A percentile compares a stretch with the other conserved stretches of the same genome.
These are phyloP conservation scores for Trachymyrmex septentrionalis DNA, from an alignment of 1,140 invertebrate species.

Conservation along the genomic window DNA sequence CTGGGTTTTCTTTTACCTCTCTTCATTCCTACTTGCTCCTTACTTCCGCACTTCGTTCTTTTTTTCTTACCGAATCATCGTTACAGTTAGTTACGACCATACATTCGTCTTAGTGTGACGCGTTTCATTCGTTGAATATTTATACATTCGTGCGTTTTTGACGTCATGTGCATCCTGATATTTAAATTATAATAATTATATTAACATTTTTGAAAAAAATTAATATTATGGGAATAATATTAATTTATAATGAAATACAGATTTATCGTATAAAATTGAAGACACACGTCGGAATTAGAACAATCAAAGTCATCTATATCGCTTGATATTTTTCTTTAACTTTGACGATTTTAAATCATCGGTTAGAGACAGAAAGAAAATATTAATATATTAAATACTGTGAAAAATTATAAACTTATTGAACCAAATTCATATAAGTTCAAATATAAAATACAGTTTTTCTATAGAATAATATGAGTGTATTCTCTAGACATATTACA, in stretches of 20 bases:
- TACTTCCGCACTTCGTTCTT: not conserved
- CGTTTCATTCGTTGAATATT: slow-evolving; percentile 28
- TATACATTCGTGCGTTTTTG: not conserved
- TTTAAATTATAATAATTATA: not conserved
- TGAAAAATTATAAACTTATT: not conserved
- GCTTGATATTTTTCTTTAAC: not conserved
- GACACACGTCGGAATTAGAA: not conserved
- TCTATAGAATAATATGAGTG: not conserved
- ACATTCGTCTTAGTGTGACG: slow-evolving; percentile 11
- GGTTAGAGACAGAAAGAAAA: not conserved
- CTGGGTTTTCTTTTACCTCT: slow-evolving; percentile 22
- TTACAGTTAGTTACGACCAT: not conserved
- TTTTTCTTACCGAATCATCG: not conserved
- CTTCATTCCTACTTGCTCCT: not conserved
- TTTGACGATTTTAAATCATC: not conserved
- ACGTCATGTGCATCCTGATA: slow-evolving; percentile 13
- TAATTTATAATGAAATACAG: not conserved
- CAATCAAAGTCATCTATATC: not conserved
- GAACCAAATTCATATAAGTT: not conserved
- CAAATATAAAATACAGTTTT: not conserved
- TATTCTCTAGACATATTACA: not conserved
- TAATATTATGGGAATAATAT: not conserved
- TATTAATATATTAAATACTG: not conserved
- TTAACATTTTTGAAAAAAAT: not conserved
- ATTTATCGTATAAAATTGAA: not conserved